Evolutionary conservation across 2,797 vertebrate species (phyloP), one percentile per base, ranked within the genome.

Genomic region (Gallinago stenura): DNA sequence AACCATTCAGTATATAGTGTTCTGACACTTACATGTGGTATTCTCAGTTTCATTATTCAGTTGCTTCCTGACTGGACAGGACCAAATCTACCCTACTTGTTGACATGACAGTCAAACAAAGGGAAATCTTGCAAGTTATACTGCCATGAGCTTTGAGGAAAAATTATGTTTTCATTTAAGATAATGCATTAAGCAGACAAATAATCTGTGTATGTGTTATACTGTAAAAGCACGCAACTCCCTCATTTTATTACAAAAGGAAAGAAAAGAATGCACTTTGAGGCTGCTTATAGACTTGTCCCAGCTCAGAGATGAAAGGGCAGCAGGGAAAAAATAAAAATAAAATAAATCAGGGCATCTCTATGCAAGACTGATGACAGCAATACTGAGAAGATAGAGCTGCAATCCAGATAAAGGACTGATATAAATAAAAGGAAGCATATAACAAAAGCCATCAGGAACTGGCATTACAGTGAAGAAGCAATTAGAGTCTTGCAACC

Each of bases 221-320:
- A 22, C 7, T 14, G 5, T 9, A 60, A 46, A 76, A 81, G 28
- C 10, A 73, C 45, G 37, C 0, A 1, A 83, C 28, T 56, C 2
- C 5, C 3, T 5, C 0, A 0, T 41, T 75, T 72, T 15, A 24
- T 28, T 68, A 69, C 31, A 37, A 14, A 33, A 20, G 18, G 22
- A 39, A 85, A 69, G 11, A 35, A 76, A 87, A 11, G 9, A 9
- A 8, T 28, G 13, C 43, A 39, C 18, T 57, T 72, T 22, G 61
- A 80, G 16, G 56, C 25, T 77, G 26, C 51, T 31, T 24, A 15
- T 15, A 81, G 51, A 56, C 48, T 62, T 30, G 11, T 62, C 5
- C 9, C 22, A 73, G 43, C 35, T 73, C 20, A 41, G 54, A 72
- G 22, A 65, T 11, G 7, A 85, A 83, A 50, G 9, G 41, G 50